A percentile compares a stretch with the other conserved stretches of the same genome.
Evolutionary conservation across 2,797 vertebrate species (phyloP).

Genomic region (Numenius phaeopus): DNA sequence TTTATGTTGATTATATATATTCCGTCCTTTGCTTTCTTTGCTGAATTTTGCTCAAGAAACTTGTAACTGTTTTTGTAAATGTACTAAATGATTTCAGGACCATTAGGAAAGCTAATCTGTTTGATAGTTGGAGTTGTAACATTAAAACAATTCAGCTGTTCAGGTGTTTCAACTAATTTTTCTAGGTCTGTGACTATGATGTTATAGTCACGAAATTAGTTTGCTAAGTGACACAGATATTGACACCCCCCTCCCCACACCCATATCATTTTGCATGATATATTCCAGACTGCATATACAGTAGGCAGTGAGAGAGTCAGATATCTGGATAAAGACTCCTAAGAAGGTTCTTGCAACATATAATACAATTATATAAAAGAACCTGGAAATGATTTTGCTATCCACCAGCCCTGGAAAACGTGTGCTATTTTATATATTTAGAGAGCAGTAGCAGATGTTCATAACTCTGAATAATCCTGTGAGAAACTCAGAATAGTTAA

Average conservation of each 20-base stretch:
- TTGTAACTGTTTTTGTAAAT: neutral
- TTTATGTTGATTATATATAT: neutral
- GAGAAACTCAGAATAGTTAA: neutral
- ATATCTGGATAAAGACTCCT: neutral
- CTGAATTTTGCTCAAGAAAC: neutral
- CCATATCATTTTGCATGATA: neutral
- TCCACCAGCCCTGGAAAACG: neutral
- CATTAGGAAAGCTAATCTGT: neutral
- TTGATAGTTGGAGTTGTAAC: neutral
- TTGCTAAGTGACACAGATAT: neutral
- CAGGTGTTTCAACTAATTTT: neutral
- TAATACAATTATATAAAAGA: neutral
- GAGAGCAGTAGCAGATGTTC: neutral
- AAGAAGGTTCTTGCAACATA: neutral
- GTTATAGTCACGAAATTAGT: neutral
- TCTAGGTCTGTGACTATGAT: neutral
- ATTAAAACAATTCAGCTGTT: neutral
- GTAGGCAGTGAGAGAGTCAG: neutral
- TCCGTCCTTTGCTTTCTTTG: neutral
- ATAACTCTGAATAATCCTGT: neutral
- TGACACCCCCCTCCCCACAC: neutral
- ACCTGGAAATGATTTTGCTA: neutral
- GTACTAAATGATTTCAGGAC: neutral
- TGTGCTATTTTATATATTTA: neutral
- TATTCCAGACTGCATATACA: neutral